Conservation (phyloP, 2,113 vertebrate genomes). For the Notothenia coriiceps region DNA sequence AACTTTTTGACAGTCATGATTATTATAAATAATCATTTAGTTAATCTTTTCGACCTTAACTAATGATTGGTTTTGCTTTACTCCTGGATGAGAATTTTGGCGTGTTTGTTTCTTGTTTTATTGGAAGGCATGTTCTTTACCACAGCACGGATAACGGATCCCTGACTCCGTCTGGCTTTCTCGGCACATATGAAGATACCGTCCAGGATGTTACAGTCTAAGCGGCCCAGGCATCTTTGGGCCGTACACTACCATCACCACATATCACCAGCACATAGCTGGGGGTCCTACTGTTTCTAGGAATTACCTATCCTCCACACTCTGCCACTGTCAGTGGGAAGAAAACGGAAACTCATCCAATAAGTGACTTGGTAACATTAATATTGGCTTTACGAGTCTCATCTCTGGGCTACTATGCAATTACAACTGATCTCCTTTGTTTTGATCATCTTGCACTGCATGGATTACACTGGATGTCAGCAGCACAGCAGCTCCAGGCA, state of each 20-base stretch:
- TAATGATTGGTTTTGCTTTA: constrained; percentile 41
- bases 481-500: constrained; percentile 93
- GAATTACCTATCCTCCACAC: constrained; percentile 57
- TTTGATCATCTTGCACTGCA: constrained; percentile 98
- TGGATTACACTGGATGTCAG: constrained; percentile 98
- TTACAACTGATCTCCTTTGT: constrained; percentile 98
- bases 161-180: constrained; percentile 68
- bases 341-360: constrained; percentile 62
- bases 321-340: constrained; percentile 46
- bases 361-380: constrained; percentile 80
- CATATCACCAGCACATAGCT: constrained; percentile 76
- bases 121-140: constrained; percentile 69
- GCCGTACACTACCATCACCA: constrained; percentile 74
- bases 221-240: constrained; percentile 85
- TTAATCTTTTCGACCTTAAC: constrained; percentile 21
- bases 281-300: constrained; percentile 79
- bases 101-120: constrained; percentile 27
- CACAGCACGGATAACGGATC: constrained; percentile 67
- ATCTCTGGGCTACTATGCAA: constrained; percentile 99
- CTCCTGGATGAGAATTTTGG: constrained; percentile 62
- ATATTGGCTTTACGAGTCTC: constrained; percentile 86
- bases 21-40: background rate
- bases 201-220: constrained; percentile 85
- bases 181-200: constrained; percentile 78
- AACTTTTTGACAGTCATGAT: constrained; percentile 30